Evolutionary conservation across 2,888 invertebrate genomes (phyloP).

Genomic region (Cerceris rybyensis): DNA sequence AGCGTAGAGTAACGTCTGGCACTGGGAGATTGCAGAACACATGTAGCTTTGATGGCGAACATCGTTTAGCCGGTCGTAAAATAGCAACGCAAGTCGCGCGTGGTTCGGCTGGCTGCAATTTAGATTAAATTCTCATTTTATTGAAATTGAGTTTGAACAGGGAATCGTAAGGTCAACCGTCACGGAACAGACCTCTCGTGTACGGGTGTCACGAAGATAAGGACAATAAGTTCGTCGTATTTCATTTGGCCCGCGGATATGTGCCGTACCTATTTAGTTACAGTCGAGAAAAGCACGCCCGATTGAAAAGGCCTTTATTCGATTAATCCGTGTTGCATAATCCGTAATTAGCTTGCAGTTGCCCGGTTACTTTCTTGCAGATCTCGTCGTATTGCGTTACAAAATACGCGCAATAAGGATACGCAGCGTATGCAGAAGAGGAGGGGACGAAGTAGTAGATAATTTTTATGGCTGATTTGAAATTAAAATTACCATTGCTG

Average conservation of each 20-base stretch:
- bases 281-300: neutral
- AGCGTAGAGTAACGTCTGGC: conserved; percentile 45
- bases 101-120: conserved; percentile 29
- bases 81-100: conserved; percentile 39
- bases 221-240: neutral
- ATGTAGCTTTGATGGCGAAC: conserved; percentile 50
- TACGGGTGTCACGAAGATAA: neutral
- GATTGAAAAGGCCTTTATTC: neutral
- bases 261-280: conserved; percentile 2
- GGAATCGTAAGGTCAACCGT: conserved; percentile 12
- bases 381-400: neutral
- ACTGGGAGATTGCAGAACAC: conserved; percentile 56
- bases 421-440: neutral
- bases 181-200: neutral
- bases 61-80: conserved; percentile 59
- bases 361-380: neutral
- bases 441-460: no score
- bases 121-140: conserved; percentile 53
- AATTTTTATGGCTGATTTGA: no score
- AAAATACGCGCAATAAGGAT: neutral
- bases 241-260: conserved; percentile 5
- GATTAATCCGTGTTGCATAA: conserved; percentile 11
- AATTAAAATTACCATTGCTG: no score
- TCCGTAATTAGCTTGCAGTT: neutral
- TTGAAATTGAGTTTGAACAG: conserved; percentile 54